These are phyloP conservation scores for Opisthograptis luteolata DNA, from an alignment of 2,888 invertebrate genomes.

Conservation along the genomic window DNA sequence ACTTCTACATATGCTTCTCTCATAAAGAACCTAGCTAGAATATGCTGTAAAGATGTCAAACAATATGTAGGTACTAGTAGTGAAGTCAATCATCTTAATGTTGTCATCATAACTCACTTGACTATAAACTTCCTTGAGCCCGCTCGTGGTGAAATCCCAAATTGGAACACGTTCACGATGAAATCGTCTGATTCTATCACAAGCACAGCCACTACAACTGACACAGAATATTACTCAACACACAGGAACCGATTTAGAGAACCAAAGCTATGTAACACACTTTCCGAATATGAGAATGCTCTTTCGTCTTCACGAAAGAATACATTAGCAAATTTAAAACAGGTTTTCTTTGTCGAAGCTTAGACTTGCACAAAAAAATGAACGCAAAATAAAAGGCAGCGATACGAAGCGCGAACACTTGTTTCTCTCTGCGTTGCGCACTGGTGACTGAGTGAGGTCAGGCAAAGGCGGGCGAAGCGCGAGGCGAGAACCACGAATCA, in stretches of 20 bases:
- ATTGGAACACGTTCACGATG: slow-evolving; percentile 78
- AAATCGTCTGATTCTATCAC: slow-evolving; percentile 79
- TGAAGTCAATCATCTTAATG: slow-evolving; percentile 4
- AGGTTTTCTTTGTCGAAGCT: slow-evolving; percentile 66
- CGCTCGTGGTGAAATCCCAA: slow-evolving; percentile 84
- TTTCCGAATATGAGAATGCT: slow-evolving; percentile 49
- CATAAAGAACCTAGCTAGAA: too few relatives aligned
- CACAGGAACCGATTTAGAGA: slow-evolving; percentile 72
- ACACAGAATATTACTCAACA: slow-evolving; percentile 81
- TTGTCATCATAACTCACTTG: slow-evolving; percentile 67
- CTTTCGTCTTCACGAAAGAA: slow-evolving; percentile 52
- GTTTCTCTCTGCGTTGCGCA: slow-evolving; percentile 79
- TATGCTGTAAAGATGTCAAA: too few relatives aligned
- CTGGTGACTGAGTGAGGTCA: slow-evolving; percentile 82
- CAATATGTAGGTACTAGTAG: too few relatives aligned
- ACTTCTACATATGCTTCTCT: too few relatives aligned
- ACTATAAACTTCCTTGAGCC: slow-evolving; percentile 82
- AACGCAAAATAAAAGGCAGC: slow-evolving; percentile 71
- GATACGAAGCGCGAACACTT: slow-evolving; percentile 64
- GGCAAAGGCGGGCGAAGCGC: slow-evolving; percentile 62
- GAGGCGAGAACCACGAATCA: slow-evolving; percentile 76
- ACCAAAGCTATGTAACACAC: slow-evolving; percentile 57
- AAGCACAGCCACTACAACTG: slow-evolving; percentile 80
- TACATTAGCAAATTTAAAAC: slow-evolving; percentile 60
- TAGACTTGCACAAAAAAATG: slow-evolving; percentile 62